Evolutionary conservation across 2,797 vertebrate genomes (phyloP), one percentile per base, ranked within the genome.

Genomic region (Dendrocincla tyrannina): DNA sequence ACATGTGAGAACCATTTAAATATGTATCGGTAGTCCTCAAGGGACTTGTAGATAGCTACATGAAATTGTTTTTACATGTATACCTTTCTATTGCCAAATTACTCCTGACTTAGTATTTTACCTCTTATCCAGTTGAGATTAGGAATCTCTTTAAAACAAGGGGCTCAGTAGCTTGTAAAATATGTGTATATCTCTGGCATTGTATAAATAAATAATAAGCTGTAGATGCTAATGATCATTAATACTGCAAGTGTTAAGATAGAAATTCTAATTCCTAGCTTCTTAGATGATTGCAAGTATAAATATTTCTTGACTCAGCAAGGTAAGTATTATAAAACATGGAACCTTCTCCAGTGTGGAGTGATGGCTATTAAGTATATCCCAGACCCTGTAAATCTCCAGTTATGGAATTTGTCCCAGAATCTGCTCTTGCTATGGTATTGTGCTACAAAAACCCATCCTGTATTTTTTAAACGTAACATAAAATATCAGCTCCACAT

Each of bases 21-120:
- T 68, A 87, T 33, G 46, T 64, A 74, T 77, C 74, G 80, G 44
- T 53, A 70, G 72, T 82, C 41, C 74, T 82, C 59, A 74, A 82
- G 88, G 84, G 80, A 85, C 70, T 70, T 82, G 49, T 79, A 82
- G 67, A 73, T 53, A 88, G 60, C 60, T 79, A 56, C 67, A 50
- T 67, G 37, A 60, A 90, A 91, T 85, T 67, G 18, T 13, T 44
- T 95, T 91, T 60, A 49, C 58, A 53, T 59, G 25, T 30, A 25
- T 79, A 66, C 22, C 44, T 88, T 27, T 62, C 24, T 46, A 44
- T 60, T 93, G 88, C 80, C 94, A 96, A 93, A 96, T 93, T 82
- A 93, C 37, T 82, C 37, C 70, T 85, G 63, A 30, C 80, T 91
- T 76, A 70, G 56, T 79, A 49, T 85, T 95, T 93, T 93, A 55